A percentile compares a stretch with the other conserved stretches of the same genome.
Evolutionary conservation across 64 coral and sea anemone species (phyloP).

Genomic region (Montipora cactus): DNA sequence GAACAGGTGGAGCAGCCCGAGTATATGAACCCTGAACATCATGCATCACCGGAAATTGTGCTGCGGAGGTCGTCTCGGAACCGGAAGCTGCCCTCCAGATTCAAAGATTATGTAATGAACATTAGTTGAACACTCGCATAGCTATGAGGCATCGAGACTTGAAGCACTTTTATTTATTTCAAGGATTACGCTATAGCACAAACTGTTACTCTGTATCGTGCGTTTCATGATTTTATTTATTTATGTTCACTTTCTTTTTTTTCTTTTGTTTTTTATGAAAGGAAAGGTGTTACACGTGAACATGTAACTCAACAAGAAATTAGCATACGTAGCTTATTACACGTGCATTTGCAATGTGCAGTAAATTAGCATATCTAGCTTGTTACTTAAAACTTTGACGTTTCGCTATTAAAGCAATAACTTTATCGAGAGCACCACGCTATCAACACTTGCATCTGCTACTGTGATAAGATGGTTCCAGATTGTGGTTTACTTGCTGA

Average conservation of each 20-base stretch:
- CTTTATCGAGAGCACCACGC: too few relatives aligned
- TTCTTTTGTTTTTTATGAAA: too few relatives aligned
- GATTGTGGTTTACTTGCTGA: too few relatives aligned
- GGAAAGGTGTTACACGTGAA: too few relatives aligned
- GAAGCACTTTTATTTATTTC: background rate
- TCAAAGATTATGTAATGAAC: background rate
- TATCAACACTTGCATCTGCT: too few relatives aligned
- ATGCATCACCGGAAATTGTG: constrained; percentile 23
- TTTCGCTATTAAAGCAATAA: too few relatives aligned
- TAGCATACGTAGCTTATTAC: constrained; percentile 18
- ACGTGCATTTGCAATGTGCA: constrained; percentile 39
- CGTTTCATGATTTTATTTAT: too few relatives aligned
- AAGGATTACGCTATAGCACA: background rate
- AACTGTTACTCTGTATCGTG: too few relatives aligned
- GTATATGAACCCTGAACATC: constrained; percentile 7
- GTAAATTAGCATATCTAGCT: constrained; percentile 37
- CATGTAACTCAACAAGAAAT: background rate
- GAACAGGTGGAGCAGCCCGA: constrained; percentile 34
- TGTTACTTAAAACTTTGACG: background rate
- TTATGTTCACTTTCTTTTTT: too few relatives aligned
- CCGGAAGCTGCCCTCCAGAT: background rate
- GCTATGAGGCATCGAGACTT: background rate
- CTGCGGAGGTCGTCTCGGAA: background rate
- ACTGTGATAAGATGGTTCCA: too few relatives aligned
- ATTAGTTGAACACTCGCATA: background rate